Conservation (phyloP, 2,113 vertebrate species). For the Vimba vimba region DNA sequence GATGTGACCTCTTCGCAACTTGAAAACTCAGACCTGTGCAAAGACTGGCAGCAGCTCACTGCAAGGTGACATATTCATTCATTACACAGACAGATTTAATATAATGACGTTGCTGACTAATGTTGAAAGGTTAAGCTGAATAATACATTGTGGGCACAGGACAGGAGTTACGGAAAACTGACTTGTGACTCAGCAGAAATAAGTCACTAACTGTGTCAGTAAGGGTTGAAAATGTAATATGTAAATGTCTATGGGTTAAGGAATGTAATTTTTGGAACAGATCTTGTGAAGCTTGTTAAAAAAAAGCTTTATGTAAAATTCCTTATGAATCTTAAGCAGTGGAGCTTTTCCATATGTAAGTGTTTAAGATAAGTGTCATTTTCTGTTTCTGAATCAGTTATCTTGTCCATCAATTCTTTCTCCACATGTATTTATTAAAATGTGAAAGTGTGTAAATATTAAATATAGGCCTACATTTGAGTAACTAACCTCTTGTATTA, state of each 20-base stretch:
- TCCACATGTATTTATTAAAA: not conserved
- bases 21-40: not conserved
- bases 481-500: not conserved
- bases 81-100: not conserved
- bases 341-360: not conserved
- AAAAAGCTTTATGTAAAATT: not conserved
- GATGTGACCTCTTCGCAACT: conserved; percentile 2
- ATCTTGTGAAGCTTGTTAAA: not conserved
- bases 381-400: not conserved
- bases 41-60: not conserved
- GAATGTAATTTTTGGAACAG: not conserved
- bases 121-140: not conserved
- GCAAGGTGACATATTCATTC: not conserved
- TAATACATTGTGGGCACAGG: not conserved
- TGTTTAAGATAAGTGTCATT: not conserved
- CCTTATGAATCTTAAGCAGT: not conserved
- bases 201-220: not conserved
- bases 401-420: not conserved
- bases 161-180: not conserved
- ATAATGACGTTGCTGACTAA: not conserved
- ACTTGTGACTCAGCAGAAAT: conserved; percentile 32
- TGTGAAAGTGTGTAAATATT: not conserved
- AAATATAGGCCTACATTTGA: not conserved
- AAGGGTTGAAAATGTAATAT: not conserved
- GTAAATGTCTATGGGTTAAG: not conserved